Evolutionary conservation across 2,113 vertebrate genomes (phyloP), one percentile per base, ranked within the genome.

Genomic region (Megaptera novaeangliae): DNA sequence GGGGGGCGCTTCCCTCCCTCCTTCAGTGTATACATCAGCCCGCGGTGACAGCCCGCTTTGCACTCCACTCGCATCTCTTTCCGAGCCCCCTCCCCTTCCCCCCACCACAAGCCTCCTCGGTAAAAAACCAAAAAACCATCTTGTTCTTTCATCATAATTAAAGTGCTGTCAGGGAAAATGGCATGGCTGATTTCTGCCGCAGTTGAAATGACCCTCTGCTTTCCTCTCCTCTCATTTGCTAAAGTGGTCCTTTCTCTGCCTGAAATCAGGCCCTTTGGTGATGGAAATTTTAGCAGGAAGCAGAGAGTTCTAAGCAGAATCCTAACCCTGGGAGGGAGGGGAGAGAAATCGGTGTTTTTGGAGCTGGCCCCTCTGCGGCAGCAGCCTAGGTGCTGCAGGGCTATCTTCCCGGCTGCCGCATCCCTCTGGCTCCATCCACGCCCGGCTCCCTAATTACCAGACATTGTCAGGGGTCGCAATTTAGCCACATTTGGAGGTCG

Each of bases 1-100:
- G 95, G 97, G 98, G 15, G 15, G 15, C 15, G 96, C 97, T 88
- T 74, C 63, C 91, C 97, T 95, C 98, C 97, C 97, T 88, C 96
- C 93, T 84, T 23, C 97, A 96, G 93, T 69, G 98, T 93, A 97
- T 98, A 83, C 85, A 89, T 90, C 94, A 92, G 95, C 95, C 85
- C 66, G 97, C 88, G 94, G 96, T 89, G 97, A 96, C 97, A 96
- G 96, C 71, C 78, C 1, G 63, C 92, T 92, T 85, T 90, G 49
- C 21, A 25, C 31, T 15, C 49, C n/a, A 31, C 84, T 66, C 36
- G 1, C 44, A 2, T n/a, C 81, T 57, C 87, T 84, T 83, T 46
- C 83, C 36, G 83, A 91, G 90, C 25, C 25, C 66, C 89, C 92
- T 57, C 66, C 61, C 74, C n/a, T 25, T 6, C 15, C 61, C 81